These are phyloP conservation scores for Criorhina ranunculi DNA, from an alignment of 2,888 invertebrate species.

Conservation along the genomic window DNA sequence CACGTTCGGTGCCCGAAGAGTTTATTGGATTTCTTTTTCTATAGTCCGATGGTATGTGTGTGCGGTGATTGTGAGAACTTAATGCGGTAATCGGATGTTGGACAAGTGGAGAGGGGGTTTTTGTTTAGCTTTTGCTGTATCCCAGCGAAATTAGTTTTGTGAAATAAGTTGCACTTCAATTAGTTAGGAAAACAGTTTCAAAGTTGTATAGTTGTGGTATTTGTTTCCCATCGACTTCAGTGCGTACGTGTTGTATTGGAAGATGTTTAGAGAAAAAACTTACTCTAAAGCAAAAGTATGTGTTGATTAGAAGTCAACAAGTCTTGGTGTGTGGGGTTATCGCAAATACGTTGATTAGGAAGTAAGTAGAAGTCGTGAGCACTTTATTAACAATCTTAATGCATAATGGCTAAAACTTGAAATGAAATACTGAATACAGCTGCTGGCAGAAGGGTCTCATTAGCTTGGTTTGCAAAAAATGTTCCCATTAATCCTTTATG, in stretches of 20 bases:
- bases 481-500: too few species aligned
- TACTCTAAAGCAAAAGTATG: not conserved
- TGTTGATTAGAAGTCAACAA: conserved; percentile 3
- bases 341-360: conserved; percentile 19
- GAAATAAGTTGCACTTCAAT: conserved; percentile 58
- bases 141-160: conserved; percentile 52
- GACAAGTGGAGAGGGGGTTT: conserved; percentile 63
- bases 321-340: not conserved
- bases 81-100: conserved; percentile 71
- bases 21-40: conserved; percentile 65
- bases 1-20: conserved; percentile 61
- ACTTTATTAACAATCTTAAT: not conserved
- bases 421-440: too few species aligned
- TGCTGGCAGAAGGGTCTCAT: too few species aligned
- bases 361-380: not conserved
- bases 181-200: conserved; percentile 34
- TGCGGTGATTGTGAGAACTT: conserved; percentile 45
- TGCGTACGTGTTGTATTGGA: conserved; percentile 6
- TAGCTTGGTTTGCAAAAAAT: too few species aligned
- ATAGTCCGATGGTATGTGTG: not conserved
- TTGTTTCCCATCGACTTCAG: not conserved
- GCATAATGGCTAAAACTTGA: not conserved
- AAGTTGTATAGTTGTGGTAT: not conserved
- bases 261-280: not conserved
- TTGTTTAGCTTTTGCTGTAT: conserved; percentile 43